Base-by-base conservation (phyloP, 2,888 invertebrate species). In the Eucera pruinosa region DNA sequence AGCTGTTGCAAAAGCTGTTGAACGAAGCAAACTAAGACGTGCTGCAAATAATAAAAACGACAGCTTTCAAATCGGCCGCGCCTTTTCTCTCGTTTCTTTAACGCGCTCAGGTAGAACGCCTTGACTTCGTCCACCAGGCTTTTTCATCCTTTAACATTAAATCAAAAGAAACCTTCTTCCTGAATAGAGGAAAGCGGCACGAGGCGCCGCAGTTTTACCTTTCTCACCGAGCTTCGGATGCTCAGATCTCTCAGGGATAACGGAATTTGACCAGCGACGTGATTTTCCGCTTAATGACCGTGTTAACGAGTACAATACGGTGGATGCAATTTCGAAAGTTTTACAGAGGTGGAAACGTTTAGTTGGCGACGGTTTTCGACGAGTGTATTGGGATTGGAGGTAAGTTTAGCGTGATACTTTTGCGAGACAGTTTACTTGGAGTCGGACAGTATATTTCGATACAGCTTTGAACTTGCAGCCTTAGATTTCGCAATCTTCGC, bases 21-120 rank as follows among this genome's bases (percentile, higher is more conserved):
- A 70, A 86, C 68, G 68, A 80, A 69, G 66, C 64, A 70, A 74
- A 73, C 68, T 65, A 78, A 79, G 81, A 78, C 81, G 75, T 78
- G 79, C 78, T 68, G 73, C 65, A 82, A 79, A 87, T 86, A 86
- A 87, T 89, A 84, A 87, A 64, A 87, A 80, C 78, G 73, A 78
- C 85, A 83, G 87, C 47, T 52, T 68, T 52, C 54, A 55, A 30
- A 18, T 52, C 25, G 30, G 50, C 33, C 23, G n/a, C 23, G 52
- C 3, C 2, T 41, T 27, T 9, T 5, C 36, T 36, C 9, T 30
- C 13, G 30, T 41, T n/a, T 20, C 41, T 41, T 48, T 39, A n/a
- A n/a, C n/a, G n/a, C n/a, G n/a, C 47, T 43, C 83, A 72, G 78
- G 74, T 77, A 78, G 36, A 80, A 73, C 70, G 64, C 77, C 30